These are phyloP conservation scores for Amphiura filiformis DNA, from an alignment of 35 echinoderm and acorn worm species.

Conservation along the genomic window DNA sequence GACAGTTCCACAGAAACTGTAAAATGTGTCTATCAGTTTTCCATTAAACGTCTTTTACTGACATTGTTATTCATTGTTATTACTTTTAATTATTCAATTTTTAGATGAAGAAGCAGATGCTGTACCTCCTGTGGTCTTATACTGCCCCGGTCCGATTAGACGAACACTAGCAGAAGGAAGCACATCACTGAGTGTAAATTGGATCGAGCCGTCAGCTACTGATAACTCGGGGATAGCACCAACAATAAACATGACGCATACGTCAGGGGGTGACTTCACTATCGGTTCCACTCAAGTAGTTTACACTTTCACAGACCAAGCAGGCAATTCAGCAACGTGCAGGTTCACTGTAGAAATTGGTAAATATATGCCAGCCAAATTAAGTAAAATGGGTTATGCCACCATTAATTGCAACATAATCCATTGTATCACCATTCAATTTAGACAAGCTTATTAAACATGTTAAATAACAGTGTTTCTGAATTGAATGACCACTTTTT, in stretches of 20 bases:
- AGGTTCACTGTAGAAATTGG: constrained; percentile 20
- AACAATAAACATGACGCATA: not conserved
- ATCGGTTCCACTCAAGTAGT: constrained; percentile 10
- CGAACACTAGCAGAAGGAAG: not conserved
- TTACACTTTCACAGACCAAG: constrained; percentile 22
- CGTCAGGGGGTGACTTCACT: constrained; percentile 1
- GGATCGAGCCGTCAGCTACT: not conserved
- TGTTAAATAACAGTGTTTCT: too few species aligned
- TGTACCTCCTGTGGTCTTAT: not conserved
- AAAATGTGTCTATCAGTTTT: too few species aligned
- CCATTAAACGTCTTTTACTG: too few species aligned
- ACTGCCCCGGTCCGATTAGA: not conserved
- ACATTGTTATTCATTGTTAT: not conserved
- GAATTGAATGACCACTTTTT: too few species aligned
- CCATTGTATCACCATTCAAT: not conserved
- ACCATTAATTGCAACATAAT: not conserved
- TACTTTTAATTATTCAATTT: not conserved
- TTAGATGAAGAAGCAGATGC: constrained; percentile 2
- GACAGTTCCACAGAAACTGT: too few species aligned
- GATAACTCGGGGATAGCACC: constrained; percentile 34
- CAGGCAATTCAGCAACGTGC: not conserved
- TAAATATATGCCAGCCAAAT: not conserved
- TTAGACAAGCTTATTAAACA: too few species aligned
- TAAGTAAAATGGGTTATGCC: not conserved
- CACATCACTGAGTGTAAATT: not conserved